phyloP scores from a whole-genome alignment of 2,888 invertebrate genomes.

The Drymonia ruficornis region DNA sequence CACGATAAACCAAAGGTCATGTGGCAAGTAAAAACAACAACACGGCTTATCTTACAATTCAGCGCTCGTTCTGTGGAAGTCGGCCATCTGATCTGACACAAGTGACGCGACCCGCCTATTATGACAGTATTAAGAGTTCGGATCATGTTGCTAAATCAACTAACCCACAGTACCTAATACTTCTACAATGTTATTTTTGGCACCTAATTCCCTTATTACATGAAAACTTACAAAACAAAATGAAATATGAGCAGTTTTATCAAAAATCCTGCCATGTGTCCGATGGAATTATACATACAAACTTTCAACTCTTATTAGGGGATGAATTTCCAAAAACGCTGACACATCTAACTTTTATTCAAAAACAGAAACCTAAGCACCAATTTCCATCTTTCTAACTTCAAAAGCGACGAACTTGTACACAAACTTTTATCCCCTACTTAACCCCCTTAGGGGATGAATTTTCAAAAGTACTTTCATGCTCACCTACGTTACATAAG shows the following conservation, averaged over 20 bases:
- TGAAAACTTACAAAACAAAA: neutral
- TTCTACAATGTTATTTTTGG: neutral
- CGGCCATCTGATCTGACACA: conserved; percentile 61
- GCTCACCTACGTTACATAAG: too few relatives aligned
- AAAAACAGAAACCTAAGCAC: too few relatives aligned
- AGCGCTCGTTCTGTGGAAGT: conserved; percentile 58
- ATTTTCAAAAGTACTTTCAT: too few relatives aligned
- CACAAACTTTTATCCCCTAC: too few relatives aligned
- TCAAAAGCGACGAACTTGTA: too few relatives aligned
- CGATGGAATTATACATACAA: too few relatives aligned
- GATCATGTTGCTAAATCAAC: conserved; percentile 47
- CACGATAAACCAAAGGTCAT: conserved; percentile 58
- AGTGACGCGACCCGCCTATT: conserved; percentile 38
- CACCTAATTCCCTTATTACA: neutral
- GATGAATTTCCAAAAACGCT: too few relatives aligned
- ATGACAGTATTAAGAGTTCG: conserved; percentile 41
- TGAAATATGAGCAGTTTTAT: neutral
- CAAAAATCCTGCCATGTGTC: too few relatives aligned
- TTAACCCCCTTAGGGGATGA: too few relatives aligned
- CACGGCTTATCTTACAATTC: conserved; percentile 56
- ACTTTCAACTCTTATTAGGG: too few relatives aligned
- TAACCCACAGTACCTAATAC: neutral
- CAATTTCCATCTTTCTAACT: too few relatives aligned
- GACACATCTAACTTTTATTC: too few relatives aligned
- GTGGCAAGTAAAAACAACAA: conserved; percentile 59